Evolutionary conservation across 2,797 vertebrate species (phyloP).

Genomic region (Macropodus opercularis): DNA sequence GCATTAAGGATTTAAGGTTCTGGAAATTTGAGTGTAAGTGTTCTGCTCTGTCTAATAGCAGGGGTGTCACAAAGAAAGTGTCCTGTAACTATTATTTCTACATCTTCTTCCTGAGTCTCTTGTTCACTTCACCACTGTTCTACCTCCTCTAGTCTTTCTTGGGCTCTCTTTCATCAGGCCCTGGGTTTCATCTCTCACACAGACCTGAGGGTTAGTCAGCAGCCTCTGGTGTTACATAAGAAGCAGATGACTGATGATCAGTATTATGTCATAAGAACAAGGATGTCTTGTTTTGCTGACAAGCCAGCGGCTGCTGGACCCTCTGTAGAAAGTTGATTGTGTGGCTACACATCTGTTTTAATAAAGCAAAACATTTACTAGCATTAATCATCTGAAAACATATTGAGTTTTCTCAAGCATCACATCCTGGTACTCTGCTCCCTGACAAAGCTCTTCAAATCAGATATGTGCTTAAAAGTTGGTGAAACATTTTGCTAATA

Average conservation of each 20-base stretch:
- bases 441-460: background rate
- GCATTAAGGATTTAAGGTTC: constrained; percentile 27
- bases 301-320: background rate
- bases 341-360: background rate
- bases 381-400: no score
- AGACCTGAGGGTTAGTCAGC: constrained; percentile 13
- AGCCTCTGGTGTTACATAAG: constrained; percentile 45
- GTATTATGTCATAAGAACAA: constrained; percentile 49
- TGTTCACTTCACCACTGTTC: background rate
- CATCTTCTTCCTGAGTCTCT: background rate
- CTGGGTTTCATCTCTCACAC: background rate
- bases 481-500: background rate
- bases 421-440: background rate
- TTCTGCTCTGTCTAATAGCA: background rate
- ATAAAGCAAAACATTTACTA: constrained; percentile 3
- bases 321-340: background rate
- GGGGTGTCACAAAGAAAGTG: background rate
- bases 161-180: background rate
- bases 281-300: constrained; percentile 42
- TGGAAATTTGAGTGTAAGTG: constrained; percentile 4
- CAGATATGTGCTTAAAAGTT: background rate
- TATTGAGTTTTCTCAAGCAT: background rate
- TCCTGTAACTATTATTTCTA: no score
- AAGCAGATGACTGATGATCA: constrained; percentile 42
- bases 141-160: background rate